Percentiles rank a stretch among this genome's conserved stretches.
phyloP scores from a whole-genome alignment of 2,113 vertebrate species.

The Stegostoma tigrinum region DNA sequence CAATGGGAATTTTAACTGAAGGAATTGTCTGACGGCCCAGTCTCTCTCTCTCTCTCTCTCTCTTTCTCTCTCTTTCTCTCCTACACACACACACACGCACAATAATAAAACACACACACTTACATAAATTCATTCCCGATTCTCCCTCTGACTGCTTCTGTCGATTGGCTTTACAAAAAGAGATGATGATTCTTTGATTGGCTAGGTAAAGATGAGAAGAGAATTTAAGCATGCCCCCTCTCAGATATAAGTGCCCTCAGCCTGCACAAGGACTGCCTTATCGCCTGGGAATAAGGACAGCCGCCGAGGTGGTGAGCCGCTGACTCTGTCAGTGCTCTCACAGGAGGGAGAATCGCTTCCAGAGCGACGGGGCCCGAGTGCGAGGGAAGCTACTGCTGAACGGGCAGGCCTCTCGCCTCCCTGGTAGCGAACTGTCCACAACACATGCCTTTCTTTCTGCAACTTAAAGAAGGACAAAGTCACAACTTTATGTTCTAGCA shows the following conservation, averaged over 20 bases:
- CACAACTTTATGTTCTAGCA: background rate
- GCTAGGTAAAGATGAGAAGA: background rate
- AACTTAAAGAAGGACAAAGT: no score
- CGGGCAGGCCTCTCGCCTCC: constrained; percentile 73
- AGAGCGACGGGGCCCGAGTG: background rate
- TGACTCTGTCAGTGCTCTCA: background rate
- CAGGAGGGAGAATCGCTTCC: background rate
- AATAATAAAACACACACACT: background rate
- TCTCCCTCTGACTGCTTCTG: background rate
- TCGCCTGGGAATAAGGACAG: background rate
- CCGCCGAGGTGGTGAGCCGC: background rate
- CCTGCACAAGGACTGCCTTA: background rate
- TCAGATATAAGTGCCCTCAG: background rate
- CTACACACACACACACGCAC: no score
- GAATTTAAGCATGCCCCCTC: background rate
- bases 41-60: background rate
- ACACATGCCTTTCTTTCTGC: background rate
- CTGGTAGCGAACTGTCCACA: background rate
- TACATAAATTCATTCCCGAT: background rate
- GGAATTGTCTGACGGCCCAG: background rate
- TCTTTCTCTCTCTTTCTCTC: no score
- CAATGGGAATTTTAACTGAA: background rate
- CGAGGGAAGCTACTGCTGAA: constrained; percentile 54
- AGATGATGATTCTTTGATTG: background rate
- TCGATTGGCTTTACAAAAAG: background rate